phyloP scores from a whole-genome alignment of 23 tunicate genomes.

The Pegea sp. region DNA sequence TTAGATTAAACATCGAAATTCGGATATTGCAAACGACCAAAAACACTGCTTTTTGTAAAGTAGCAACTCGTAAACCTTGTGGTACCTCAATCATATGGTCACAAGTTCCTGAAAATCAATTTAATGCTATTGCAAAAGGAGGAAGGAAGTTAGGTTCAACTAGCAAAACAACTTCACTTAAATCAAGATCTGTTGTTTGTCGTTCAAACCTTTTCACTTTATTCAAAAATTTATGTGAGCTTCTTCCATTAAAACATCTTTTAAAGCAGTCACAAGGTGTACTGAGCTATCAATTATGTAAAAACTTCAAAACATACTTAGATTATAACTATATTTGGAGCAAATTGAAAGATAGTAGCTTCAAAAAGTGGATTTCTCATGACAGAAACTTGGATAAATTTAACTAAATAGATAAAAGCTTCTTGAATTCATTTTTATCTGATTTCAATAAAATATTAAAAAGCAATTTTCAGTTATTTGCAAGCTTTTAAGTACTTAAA shows the following conservation, averaged over 20 bases:
- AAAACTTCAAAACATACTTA: conserved; percentile 1
- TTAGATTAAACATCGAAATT: conserved; percentile 4
- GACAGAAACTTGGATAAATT: conserved; percentile 13
- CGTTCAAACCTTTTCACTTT: conserved; percentile 10
- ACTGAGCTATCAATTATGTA: too few relatives aligned
- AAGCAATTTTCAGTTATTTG: too few relatives aligned
- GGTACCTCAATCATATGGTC: conserved; percentile 60
- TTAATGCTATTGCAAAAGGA: conserved; percentile 42
- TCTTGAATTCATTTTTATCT: too few relatives aligned
- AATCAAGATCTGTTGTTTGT: conserved; percentile 11
- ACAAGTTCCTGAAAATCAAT: conserved; percentile 3
- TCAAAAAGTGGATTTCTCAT: conserved; percentile 19
- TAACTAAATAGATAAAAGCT: too few relatives aligned
- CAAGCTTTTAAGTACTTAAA: too few relatives aligned
- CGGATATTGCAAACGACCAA: too few relatives aligned
- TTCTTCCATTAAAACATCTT: neutral
- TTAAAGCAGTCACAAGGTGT: too few relatives aligned
- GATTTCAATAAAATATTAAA: too few relatives aligned
- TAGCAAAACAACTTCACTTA: conserved; percentile 9
- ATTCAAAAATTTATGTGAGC: conserved; percentile 2
- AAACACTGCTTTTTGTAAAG: neutral
- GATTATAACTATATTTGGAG: conserved; percentile 9
- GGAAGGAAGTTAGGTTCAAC: conserved; percentile 44
- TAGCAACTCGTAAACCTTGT: conserved; percentile 11
- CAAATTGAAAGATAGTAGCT: neutral